phyloP scores from a whole-genome alignment of 2,888 invertebrate species.

The Sinotaia quadrata region DNA sequence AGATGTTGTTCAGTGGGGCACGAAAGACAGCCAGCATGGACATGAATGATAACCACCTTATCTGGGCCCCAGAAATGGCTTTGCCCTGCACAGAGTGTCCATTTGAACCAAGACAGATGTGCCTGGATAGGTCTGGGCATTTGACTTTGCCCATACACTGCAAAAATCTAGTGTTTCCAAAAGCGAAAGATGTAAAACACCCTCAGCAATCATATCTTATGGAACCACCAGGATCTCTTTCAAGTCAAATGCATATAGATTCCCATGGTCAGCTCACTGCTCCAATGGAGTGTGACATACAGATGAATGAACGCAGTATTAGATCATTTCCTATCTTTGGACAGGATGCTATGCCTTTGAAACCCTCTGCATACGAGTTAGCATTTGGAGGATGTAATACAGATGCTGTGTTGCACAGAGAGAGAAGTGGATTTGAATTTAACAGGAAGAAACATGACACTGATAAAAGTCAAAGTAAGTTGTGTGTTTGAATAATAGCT shows the following conservation, averaged over 20 bases:
- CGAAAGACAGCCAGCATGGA: conserved; percentile 33
- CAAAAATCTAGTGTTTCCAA: too few species aligned
- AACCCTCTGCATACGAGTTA: too few species aligned
- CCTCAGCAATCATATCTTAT: too few species aligned
- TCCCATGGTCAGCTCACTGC: conserved; percentile 25
- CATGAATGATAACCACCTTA: conserved; percentile 49
- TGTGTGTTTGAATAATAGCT: too few species aligned
- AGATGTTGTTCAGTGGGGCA: conserved; percentile 47
- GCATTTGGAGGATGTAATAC: too few species aligned
- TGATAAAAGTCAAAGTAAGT: too few species aligned
- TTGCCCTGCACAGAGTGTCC: conserved; percentile 10
- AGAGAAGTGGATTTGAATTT: too few species aligned
- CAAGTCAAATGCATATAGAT: conserved; percentile 26
- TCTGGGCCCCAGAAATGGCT: not conserved
- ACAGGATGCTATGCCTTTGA: too few species aligned
- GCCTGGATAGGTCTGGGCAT: conserved; percentile 2
- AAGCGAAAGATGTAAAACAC: too few species aligned
- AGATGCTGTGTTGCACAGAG: too few species aligned
- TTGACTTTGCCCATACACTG: not conserved
- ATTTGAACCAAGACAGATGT: conserved; percentile 44
- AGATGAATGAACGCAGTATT: not conserved
- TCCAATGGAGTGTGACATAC: not conserved
- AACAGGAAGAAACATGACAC: too few species aligned
- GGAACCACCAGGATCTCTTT: not conserved
- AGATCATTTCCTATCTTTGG: not conserved